Conservation (phyloP, 2,888 invertebrate species). For the Tortrix viridana region DNA sequence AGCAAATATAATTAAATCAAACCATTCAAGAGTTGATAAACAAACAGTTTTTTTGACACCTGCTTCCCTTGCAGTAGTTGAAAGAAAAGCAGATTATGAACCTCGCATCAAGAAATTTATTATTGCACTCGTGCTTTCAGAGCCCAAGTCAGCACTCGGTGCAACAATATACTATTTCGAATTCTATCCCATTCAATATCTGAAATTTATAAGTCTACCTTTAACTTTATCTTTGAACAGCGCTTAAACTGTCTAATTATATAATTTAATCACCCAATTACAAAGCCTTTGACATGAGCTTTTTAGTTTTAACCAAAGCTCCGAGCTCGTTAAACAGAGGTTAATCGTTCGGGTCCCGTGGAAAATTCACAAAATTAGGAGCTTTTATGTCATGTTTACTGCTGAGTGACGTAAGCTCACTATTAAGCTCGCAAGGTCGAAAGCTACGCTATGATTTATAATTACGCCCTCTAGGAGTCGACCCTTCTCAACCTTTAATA, state of each 20-base stretch:
- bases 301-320: constrained; percentile 5
- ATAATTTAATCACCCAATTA: constrained; percentile 3
- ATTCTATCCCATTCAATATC: too few relatives aligned
- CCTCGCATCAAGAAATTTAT: too few relatives aligned
- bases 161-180: too few relatives aligned
- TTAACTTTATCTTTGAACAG: background rate
- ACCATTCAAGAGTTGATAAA: too few relatives aligned
- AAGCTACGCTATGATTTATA: constrained; percentile 24
- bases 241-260: background rate
- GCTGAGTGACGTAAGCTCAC: constrained; percentile 24
- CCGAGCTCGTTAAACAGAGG: constrained; percentile 26
- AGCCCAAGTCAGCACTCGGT: too few relatives aligned
- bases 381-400: constrained; percentile 29
- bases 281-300: constrained; percentile 6
- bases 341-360: constrained; percentile 23
- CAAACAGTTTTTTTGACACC: too few relatives aligned
- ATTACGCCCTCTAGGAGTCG: constrained; percentile 13
- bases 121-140: too few relatives aligned
- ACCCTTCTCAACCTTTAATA: constrained; percentile 21
- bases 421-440: constrained; percentile 32
- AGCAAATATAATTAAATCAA: too few relatives aligned
- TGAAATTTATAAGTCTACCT: too few relatives aligned
- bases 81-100: too few relatives aligned
- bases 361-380: constrained; percentile 21
- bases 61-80: too few relatives aligned